Conservation (phyloP, 2,113 vertebrate genomes). For the Odontophorus gujanensis region DNA sequence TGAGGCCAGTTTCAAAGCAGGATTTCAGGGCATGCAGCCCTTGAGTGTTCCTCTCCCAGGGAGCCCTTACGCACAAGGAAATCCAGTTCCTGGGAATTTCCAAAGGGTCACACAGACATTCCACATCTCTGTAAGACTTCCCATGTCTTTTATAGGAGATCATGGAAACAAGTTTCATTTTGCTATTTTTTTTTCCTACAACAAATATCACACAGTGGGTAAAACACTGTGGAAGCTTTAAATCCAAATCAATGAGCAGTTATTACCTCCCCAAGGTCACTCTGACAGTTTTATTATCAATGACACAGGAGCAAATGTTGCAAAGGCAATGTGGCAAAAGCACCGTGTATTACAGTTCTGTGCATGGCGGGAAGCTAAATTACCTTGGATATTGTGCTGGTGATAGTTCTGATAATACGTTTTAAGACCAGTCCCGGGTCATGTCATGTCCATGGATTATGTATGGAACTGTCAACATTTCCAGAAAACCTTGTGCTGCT, state of each 20-base stretch:
- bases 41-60: neutral
- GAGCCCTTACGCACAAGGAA: neutral
- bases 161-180: neutral
- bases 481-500: conserved; percentile 27
- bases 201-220: neutral
- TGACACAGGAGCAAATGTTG: conserved; percentile 39
- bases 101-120: neutral
- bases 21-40: neutral
- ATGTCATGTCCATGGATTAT: conserved; percentile 5
- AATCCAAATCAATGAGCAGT: conserved; percentile 47
- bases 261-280: conserved; percentile 57
- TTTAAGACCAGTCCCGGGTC: conserved; percentile 7
- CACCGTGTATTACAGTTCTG: neutral
- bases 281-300: conserved; percentile 38
- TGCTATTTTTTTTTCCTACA: neutral
- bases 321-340: conserved; percentile 39
- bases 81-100: neutral
- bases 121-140: neutral
- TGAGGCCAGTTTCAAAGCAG: neutral
- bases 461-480: conserved; percentile 32
- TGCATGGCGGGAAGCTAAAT: conserved; percentile 35
- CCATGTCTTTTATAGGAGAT: neutral
- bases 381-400: conserved; percentile 22
- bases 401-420: conserved; percentile 14
- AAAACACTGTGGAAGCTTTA: conserved; percentile 21